Evolutionary conservation across 1,140 invertebrate species (phyloP).

Genomic region (Magallana ariakensis): DNA sequence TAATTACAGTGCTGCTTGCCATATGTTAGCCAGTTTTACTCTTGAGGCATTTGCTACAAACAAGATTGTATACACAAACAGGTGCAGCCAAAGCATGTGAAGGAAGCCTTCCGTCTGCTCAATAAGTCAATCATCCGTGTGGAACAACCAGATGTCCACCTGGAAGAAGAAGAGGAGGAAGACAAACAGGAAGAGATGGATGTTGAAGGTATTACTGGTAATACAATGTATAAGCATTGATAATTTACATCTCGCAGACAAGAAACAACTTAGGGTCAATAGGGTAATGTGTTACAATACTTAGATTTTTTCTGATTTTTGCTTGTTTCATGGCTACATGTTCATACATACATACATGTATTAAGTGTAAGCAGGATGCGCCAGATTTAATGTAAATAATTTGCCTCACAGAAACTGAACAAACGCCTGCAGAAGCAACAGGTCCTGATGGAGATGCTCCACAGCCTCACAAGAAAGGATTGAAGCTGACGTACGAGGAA

Average conservation of each 20-base stretch:
- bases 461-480: slow-evolving; percentile 86
- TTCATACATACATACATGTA: no score
- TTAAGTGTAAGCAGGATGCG: no score
- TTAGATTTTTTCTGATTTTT: background rate
- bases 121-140: slow-evolving; percentile 99
- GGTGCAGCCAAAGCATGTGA: slow-evolving; percentile 90
- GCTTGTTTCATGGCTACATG: no score
- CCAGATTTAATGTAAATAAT: background rate
- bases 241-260: no score
- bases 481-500: slow-evolving; percentile 95
- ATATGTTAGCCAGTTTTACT: no score
- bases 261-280: background rate
- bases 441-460: slow-evolving; percentile 50
- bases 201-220: slow-evolving; percentile 60
- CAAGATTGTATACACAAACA: slow-evolving; percentile 58
- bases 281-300: background rate
- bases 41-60: no score
- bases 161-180: slow-evolving; percentile 87
- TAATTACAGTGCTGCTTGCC: no score
- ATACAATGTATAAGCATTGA: background rate
- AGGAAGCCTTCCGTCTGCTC: slow-evolving; percentile 95
- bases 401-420: slow-evolving; percentile 47
- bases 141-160: slow-evolving; percentile 97
- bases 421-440: slow-evolving; percentile 26
- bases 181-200: slow-evolving; percentile 60